phyloP scores from a whole-genome alignment of 2,113 vertebrate genomes.

The Osmerus mordax region DNA sequence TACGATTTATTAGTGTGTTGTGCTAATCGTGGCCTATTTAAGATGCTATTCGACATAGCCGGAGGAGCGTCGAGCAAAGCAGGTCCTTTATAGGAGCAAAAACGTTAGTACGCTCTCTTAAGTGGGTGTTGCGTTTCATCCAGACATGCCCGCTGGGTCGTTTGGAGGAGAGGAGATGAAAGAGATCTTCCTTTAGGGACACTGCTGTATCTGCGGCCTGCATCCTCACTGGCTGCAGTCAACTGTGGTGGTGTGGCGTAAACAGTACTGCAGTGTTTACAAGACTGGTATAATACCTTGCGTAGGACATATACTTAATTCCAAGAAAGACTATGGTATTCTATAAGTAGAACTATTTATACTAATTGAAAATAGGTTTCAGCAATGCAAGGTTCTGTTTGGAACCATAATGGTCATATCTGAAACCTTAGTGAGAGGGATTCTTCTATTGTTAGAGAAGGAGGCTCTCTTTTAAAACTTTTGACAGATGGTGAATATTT shows the following conservation, averaged over 20 bases:
- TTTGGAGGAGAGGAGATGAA: slow-evolving; percentile 69
- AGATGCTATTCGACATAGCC: not conserved
- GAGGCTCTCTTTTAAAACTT: too few relatives aligned
- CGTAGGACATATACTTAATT: too few relatives aligned
- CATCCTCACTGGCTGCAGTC: not conserved
- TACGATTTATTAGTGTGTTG: slow-evolving; percentile 47
- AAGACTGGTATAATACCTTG: too few relatives aligned
- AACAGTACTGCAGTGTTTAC: too few relatives aligned
- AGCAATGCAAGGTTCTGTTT: too few relatives aligned
- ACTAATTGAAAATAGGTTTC: too few relatives aligned
- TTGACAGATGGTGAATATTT: not conserved
- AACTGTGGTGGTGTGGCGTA: too few relatives aligned
- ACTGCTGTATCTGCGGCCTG: not conserved
- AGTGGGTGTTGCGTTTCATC: slow-evolving; percentile 61
- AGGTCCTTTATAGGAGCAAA: not conserved
- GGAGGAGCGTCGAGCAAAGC: not conserved
- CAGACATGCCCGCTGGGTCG: slow-evolving; percentile 71
- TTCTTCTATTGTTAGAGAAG: too few relatives aligned
- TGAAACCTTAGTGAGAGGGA: too few relatives aligned
- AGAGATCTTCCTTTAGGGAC: slow-evolving; percentile 67
- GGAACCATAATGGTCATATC: too few relatives aligned
- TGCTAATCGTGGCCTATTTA: not conserved
- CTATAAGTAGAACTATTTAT: too few relatives aligned
- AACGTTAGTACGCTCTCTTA: not conserved
- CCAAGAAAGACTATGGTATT: too few relatives aligned